Base-by-base conservation (phyloP, 2,797 vertebrate species). In the Pelodytes ibericus region DNA sequence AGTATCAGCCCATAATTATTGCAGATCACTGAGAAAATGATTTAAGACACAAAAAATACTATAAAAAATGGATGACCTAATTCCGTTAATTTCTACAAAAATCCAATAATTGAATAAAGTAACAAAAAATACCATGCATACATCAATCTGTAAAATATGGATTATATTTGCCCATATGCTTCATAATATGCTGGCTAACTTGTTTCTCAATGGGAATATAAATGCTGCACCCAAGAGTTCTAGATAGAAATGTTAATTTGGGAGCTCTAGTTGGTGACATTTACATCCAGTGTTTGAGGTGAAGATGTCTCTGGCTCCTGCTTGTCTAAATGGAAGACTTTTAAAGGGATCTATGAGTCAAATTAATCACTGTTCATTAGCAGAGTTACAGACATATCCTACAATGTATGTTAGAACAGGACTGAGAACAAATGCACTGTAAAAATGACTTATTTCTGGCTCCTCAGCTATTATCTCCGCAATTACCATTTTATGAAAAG, bases 341-440 rank as follows among this genome's bases (percentile, higher is more conserved):
- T 44, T 49, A 25, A 65, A 26, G 60, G 39, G 25, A 51, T 67
- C 3, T 41, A 24, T 67, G 41, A 72, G 61, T 36, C 49, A 47
- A 49, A 78, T 72, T 78, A 78, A 78, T 78, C 76, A 72, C 70
- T 56, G 70, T 72, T 78, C 76, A 72, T 78, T 78, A 72, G 70
- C 56, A 39, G 63, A 72, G 53, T 53, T 67, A 68, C 63, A 68
- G 76, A 72, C 76, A 78, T 62, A 49, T 72, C 59, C 70, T 72
- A 29, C 62, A 72, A 61, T 72, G 56, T 44, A 73, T 72, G 63
- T 72, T 78, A 68, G 41, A 68, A 67, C 39, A 64, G 30, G 41
- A 51, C 53, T 53, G 61, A 60, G 75, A 72, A 77, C 69, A 77
- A 77, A 77, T 72, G 70, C 57, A 39, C 51, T 73, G 76, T 79